A percentile compares a stretch with the other conserved stretches of the same genome.
These are phyloP conservation scores for Meda fulgida DNA, from an alignment of 2,797 vertebrate species.

Conservation along the genomic window DNA sequence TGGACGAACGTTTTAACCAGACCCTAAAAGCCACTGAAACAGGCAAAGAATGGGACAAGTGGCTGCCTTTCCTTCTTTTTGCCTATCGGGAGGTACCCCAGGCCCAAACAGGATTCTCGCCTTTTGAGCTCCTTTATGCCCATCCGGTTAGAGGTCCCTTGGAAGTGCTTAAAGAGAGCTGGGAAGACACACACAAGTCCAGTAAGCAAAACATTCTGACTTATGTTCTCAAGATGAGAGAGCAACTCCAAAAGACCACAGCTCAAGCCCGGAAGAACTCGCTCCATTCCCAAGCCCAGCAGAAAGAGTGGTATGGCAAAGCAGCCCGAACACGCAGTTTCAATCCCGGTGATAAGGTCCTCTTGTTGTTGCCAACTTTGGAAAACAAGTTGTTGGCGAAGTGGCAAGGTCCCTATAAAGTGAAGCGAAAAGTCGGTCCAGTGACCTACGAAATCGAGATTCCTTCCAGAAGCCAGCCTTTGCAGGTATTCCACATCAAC, in stretches of 20 bases:
- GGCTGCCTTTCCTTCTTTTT: too few species aligned
- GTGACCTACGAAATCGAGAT: neutral
- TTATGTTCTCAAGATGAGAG: neutral
- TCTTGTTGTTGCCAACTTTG: neutral
- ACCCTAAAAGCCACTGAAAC: too few species aligned
- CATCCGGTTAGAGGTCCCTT: neutral
- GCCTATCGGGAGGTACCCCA: too few species aligned
- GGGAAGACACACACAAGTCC: neutral
- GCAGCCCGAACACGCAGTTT: neutral
- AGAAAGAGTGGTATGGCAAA: neutral
- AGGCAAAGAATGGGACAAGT: too few species aligned
- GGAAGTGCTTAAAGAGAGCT: neutral
- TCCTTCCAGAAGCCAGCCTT: neutral
- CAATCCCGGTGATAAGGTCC: too few species aligned
- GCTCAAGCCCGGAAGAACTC: neutral
- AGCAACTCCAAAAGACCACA: neutral
- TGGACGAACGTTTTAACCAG: too few species aligned
- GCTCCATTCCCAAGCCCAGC: neutral
- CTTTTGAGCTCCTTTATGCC: neutral
- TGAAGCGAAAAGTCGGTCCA: neutral
- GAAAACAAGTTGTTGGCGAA: neutral
- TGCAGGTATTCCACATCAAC: neutral
- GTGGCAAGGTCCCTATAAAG: neutral
- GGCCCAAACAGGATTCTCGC: too few species aligned
- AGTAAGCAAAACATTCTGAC: neutral